Percentiles rank a stretch among this genome's conserved stretches.
These are phyloP conservation scores for Porites evermanni DNA, from an alignment of 92 coral and sea anemone genomes.

Conservation along the genomic window DNA sequence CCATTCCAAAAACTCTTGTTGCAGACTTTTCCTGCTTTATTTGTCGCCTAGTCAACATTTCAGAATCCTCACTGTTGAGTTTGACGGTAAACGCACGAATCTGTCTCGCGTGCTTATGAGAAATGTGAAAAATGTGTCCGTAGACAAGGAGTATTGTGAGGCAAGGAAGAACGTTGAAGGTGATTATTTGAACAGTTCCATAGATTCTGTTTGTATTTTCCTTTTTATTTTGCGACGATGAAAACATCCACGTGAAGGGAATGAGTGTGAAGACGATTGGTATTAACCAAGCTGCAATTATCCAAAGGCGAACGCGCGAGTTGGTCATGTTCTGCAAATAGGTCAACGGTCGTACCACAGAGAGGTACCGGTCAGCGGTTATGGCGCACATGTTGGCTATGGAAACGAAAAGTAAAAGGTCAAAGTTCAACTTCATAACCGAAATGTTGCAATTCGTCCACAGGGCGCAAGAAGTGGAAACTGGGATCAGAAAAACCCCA, in stretches of 20 bases:
- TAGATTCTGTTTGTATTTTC: neutral
- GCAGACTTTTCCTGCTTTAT: conserved; percentile 16
- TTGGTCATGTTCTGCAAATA: conserved; percentile 41
- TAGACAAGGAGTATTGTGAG: conserved; percentile 9
- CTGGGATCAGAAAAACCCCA: conserved; percentile 32
- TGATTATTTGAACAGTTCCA: conserved; percentile 23
- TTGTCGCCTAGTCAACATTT: neutral
- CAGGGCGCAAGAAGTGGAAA: conserved; percentile 35
- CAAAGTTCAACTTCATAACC: conserved; percentile 20
- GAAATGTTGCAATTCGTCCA: conserved; percentile 22
- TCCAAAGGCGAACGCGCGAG: conserved; percentile 30
- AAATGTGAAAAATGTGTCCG: conserved; percentile 41
- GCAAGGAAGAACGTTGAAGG: conserved; percentile 35
- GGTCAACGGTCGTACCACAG: conserved; percentile 46
- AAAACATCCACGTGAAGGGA: conserved; percentile 42
- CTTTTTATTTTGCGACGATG: neutral
- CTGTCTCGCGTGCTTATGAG: conserved; percentile 31
- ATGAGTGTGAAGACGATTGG: conserved; percentile 17
- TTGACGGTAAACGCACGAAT: conserved; percentile 11
- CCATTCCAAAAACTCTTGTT: conserved; percentile 39
- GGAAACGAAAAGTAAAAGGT: conserved; percentile 40
- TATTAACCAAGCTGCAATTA: conserved; percentile 26
- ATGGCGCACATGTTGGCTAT: conserved; percentile 50
- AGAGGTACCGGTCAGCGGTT: conserved; percentile 49
- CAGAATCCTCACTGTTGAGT: neutral